phyloP scores from a whole-genome alignment of 1,140 invertebrate genomes.

The Onthophagus taurus region DNA sequence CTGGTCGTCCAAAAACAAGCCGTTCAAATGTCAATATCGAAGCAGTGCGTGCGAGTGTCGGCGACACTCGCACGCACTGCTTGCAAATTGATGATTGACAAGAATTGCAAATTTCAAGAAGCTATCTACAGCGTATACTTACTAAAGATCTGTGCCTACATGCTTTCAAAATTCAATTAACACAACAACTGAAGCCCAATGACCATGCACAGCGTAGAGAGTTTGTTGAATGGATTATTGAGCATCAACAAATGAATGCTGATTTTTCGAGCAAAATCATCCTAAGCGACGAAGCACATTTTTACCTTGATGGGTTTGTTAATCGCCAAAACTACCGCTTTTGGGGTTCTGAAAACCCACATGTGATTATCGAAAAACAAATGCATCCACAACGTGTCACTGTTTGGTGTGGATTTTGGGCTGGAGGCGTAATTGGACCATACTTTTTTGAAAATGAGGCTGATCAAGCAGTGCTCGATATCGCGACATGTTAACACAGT shows the following conservation, averaged over 20 bases:
- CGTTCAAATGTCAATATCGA: slow-evolving; percentile 20
- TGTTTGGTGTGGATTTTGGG: too few species aligned
- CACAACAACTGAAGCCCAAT: slow-evolving; percentile 16
- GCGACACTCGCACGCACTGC: too few species aligned
- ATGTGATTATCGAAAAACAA: slow-evolving; percentile 21
- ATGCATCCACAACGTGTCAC: slow-evolving; percentile 24
- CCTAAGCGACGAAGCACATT: slow-evolving; percentile 11
- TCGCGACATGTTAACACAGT: slow-evolving; percentile 19
- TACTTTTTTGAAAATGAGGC: slow-evolving; percentile 9
- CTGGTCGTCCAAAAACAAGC: slow-evolving; percentile 12
- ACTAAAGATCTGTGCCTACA: too few species aligned
- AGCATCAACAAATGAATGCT: slow-evolving; percentile 14
- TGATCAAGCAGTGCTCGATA: slow-evolving; percentile 30
- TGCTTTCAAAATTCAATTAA: slow-evolving; percentile 19
- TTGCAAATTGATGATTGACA: too few species aligned
- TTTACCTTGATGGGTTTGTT: slow-evolving; percentile 15
- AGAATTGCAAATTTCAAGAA: too few species aligned
- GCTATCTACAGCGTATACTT: too few species aligned
- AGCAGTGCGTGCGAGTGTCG: slow-evolving; percentile 23
- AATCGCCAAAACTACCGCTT: slow-evolving; percentile 30
- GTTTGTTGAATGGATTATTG: slow-evolving; percentile 13
- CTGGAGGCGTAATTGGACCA: too few species aligned
- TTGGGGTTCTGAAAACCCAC: slow-evolving; percentile 14
- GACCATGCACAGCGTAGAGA: slow-evolving; percentile 15
- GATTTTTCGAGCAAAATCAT: slow-evolving; percentile 12